phyloP scores from a whole-genome alignment of 2,888 invertebrate genomes.

The Thymelicus sylvestris region DNA sequence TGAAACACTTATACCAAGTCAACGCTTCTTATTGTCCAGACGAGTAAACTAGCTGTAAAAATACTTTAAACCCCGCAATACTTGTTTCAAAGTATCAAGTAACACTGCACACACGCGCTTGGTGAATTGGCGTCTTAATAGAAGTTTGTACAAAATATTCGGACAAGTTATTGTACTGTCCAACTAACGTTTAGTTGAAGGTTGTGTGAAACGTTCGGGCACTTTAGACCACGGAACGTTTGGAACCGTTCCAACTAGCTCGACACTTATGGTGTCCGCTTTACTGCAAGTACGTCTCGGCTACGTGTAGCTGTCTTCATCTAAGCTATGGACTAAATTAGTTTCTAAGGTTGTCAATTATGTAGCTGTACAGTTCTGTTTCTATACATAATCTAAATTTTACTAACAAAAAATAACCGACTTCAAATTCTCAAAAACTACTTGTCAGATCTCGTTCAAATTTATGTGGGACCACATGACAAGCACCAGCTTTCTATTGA shows the following conservation, averaged over 20 bases:
- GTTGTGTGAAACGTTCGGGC: conserved; percentile 8
- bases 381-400: no score
- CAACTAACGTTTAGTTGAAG: conserved; percentile 5
- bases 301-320: neutral
- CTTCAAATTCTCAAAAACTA: no score
- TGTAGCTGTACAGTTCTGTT: no score
- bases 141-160: conserved; percentile 10
- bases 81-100: neutral
- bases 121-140: conserved; percentile 16
- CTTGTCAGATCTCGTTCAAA: no score
- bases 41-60: conserved; percentile 1
- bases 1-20: neutral
- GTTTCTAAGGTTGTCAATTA: neutral
- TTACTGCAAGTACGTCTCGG: neutral
- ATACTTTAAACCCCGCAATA: conserved; percentile 1
- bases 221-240: conserved; percentile 10
- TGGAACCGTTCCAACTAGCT: conserved; percentile 3
- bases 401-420: no score
- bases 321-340: neutral
- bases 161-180: conserved; percentile 21
- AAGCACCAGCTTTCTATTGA: no score
- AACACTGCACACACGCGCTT: neutral
- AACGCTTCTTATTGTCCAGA: neutral
- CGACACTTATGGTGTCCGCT: conserved; percentile 6
- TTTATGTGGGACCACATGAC: no score